Base-by-base conservation (phyloP, 2,797 vertebrate species). In the Heteromormyrus szaboi region DNA sequence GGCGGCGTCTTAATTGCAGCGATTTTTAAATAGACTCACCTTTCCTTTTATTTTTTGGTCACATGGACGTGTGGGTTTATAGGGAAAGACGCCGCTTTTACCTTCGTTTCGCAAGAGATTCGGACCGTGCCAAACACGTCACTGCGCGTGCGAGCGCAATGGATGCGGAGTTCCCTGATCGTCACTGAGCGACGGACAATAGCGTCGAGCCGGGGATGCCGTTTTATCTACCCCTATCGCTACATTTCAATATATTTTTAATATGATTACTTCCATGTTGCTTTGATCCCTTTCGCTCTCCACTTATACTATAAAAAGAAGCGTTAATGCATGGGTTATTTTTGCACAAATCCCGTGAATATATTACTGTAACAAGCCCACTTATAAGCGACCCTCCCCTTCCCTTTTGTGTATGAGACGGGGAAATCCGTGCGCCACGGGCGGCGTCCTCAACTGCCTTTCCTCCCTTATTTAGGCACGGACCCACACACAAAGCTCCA, bases 391-490 rank as follows among this genome's bases (percentile, higher is more conserved):
- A 37, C 85, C 87, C 44, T 14, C 11, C 68, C 37, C 86, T 12
- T 3, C 6, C 19, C 33, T 25, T 79, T 50, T 17, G 85, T 83
- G 87, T 84, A 29, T n/a, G 62, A 51, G 37, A 88, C 79, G 56
- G 83, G 86, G 87, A 65, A 84, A 89, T 44, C 87, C 11, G 29
- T 33, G 59, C 68, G 87, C 90, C 89, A 87, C 89, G 29, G 91
- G 88, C 81, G 90, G 90, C 88, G 91, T 72, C 25, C 88, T 89
- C 41, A 50, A 90, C 89, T 89, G 90, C 89, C 90, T 91, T 91
- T 87, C 90, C 92, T 25, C 93, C 94, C 94, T 94, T 95, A 95
- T 96, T 96, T 95, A 96, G 95, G 92, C 94, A 94, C 90, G 91
- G 94, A 85, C 86, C 48, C 89, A 54, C 59, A 90, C 79, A 50